phyloP scores from a whole-genome alignment of 2,113 vertebrate genomes.

The Cisticola juncidis region DNA sequence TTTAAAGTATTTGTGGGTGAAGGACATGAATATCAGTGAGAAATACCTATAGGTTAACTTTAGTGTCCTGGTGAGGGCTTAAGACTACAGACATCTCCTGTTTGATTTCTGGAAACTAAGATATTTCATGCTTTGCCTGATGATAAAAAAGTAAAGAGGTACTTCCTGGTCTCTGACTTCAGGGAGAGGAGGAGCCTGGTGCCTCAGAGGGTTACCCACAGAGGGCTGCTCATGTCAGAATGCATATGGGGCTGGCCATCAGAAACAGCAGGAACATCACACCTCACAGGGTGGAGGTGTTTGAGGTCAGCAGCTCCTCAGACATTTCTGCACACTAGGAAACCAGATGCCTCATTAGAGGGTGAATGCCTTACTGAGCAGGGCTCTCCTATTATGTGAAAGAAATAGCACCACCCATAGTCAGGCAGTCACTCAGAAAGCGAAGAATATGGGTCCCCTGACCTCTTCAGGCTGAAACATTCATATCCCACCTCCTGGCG shows the following conservation, averaged over 20 bases:
- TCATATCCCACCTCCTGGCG: not conserved
- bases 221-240: not conserved
- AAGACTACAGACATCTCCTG: not conserved
- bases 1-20: not conserved
- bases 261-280: not conserved
- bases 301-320: conserved; percentile 12
- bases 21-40: not conserved
- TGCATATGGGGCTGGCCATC: not conserved
- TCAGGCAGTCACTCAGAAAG: not conserved
- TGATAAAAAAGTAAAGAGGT: not conserved
- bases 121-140: not conserved
- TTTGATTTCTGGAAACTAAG: not conserved
- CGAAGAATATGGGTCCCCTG: not conserved
- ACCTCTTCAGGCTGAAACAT: not conserved
- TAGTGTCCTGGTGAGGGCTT: not conserved
- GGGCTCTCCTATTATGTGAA: not conserved
- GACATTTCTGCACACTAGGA: not conserved
- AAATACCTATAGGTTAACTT: not conserved
- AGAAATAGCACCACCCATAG: not conserved
- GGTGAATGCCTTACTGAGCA: not conserved
- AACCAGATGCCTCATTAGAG: not conserved
- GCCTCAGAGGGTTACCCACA: not conserved
- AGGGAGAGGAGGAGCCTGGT: not conserved
- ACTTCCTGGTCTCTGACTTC: not conserved
- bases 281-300: not conserved